Conservation (phyloP, 2,113 vertebrate species). For the Calyptomena viridis region DNA sequence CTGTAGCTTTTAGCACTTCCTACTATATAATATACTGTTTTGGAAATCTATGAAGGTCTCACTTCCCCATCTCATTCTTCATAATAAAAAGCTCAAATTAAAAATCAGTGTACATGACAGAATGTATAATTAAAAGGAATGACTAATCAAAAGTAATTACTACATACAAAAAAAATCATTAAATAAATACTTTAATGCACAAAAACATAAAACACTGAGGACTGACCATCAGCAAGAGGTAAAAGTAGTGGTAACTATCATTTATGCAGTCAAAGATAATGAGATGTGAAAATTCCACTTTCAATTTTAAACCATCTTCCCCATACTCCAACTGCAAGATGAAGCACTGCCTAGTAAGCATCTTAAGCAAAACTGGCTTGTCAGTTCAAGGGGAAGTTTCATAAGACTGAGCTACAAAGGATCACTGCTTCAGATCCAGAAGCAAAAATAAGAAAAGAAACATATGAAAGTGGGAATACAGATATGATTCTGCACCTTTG, state of each 20-base stretch:
- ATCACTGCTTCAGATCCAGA: background rate
- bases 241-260: background rate
- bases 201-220: background rate
- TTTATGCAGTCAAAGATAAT: background rate
- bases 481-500: background rate
- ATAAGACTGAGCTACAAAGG: background rate
- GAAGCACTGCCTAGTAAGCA: background rate
- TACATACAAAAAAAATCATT: background rate
- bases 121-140: background rate
- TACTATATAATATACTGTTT: background rate
- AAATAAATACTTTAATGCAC: background rate
- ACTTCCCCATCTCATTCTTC: background rate
- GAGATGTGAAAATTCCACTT: background rate
- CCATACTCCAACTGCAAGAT: background rate
- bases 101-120: background rate
- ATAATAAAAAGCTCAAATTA: background rate
- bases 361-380: background rate
- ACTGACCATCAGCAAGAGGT: background rate
- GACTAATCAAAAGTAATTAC: background rate
- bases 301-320: background rate
- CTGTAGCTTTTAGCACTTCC: background rate
- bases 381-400: background rate
- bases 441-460: conserved; percentile 4
- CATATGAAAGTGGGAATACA: background rate
- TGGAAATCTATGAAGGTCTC: background rate